Evolutionary conservation across 2,113 vertebrate species (phyloP).

Genomic region (Ivindomyrus marchei): DNA sequence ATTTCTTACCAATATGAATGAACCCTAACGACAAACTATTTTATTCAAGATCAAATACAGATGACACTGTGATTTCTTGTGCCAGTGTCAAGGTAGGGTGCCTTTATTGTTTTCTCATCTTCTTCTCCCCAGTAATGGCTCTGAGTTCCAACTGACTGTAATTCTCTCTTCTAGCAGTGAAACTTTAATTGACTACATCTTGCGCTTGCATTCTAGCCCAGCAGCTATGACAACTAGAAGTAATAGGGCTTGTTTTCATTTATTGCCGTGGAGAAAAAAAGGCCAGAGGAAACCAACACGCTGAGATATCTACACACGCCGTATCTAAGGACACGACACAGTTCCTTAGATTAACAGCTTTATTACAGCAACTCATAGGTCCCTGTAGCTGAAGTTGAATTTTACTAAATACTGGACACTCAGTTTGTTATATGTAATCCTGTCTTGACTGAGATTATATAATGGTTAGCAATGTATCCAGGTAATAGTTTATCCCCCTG

Average conservation of each 20-base stretch:
- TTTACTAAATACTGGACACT: neutral
- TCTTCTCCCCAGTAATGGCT: neutral
- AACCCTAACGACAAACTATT: neutral
- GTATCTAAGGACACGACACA: neutral
- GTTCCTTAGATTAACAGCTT: neutral
- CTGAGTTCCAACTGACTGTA: neutral
- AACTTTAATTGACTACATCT: constrained; percentile 14
- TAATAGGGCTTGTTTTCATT: constrained; percentile 11
- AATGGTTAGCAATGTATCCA: neutral
- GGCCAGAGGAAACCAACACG: neutral
- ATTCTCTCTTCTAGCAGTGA: neutral
- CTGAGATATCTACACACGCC: neutral
- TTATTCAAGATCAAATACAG: neutral
- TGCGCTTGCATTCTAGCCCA: neutral
- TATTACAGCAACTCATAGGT: neutral
- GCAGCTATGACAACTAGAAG: neutral
- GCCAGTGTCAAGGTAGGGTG: neutral
- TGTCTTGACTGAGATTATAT: neutral
- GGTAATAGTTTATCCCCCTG: neutral
- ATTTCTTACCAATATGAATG: neutral
- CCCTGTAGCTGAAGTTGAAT: neutral
- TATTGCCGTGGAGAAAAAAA: neutral
- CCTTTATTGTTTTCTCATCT: neutral
- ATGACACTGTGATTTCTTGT: neutral
- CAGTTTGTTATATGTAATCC: neutral